These are phyloP conservation scores for Melanotaenia pygmaea DNA, from an alignment of 2,797 vertebrate genomes.

Conservation along the genomic window DNA sequence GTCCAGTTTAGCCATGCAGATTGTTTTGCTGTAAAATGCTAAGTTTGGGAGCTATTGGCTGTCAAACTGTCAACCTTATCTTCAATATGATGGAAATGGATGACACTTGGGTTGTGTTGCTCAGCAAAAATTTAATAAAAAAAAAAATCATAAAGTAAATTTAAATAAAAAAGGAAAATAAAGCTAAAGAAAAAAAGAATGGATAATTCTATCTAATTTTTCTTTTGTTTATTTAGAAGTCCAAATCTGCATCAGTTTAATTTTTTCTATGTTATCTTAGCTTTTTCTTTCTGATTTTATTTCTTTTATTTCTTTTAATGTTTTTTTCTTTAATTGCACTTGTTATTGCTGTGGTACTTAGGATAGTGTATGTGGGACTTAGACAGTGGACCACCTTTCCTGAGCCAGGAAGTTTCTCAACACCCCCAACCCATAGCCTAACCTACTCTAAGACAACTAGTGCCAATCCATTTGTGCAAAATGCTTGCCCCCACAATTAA, in stretches of 20 bases:
- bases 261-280: too few species aligned
- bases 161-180: neutral
- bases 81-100: neutral
- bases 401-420: neutral
- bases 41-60: neutral
- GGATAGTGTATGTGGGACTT: neutral
- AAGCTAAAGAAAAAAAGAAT: neutral
- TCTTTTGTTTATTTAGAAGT: too few species aligned
- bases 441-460: neutral
- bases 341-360: neutral
- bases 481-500: neutral
- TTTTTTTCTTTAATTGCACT: too few species aligned
- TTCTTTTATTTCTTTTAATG: too few species aligned
- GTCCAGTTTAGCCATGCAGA: neutral
- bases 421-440: neutral
- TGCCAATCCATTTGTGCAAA: neutral
- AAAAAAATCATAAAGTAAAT: too few species aligned
- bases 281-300: too few species aligned
- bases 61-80: neutral
- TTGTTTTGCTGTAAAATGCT: neutral
- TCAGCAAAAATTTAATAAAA: neutral
- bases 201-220: neutral
- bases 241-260: too few species aligned
- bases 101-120: neutral
- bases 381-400: neutral